These are phyloP conservation scores for Nymphicus hollandicus DNA, from an alignment of 2,113 vertebrate species.

Conservation along the genomic window DNA sequence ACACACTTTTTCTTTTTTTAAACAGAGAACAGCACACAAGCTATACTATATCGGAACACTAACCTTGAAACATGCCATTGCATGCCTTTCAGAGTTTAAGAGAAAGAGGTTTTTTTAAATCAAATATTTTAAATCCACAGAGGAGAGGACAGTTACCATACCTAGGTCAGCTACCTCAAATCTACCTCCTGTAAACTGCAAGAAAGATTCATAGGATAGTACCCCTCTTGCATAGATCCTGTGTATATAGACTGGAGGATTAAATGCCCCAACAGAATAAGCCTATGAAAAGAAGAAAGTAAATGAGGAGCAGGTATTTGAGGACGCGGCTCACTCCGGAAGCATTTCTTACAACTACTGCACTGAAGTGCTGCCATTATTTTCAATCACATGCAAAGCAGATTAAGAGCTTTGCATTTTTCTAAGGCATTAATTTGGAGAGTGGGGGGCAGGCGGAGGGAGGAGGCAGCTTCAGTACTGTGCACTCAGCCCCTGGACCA, in stretches of 20 bases:
- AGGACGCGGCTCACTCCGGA: background rate
- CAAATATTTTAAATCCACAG: background rate
- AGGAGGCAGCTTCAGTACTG: background rate
- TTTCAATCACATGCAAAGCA: conserved; percentile 24
- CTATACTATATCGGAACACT: background rate
- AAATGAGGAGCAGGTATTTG: background rate
- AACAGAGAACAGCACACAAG: background rate
- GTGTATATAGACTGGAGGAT: background rate
- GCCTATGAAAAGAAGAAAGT: background rate
- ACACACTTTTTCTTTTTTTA: background rate
- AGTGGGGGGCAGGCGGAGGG: background rate
- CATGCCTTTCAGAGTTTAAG: background rate
- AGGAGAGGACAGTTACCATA: background rate
- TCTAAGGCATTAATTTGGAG: background rate
- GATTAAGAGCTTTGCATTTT: conserved; percentile 55
- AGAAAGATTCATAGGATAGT: background rate
- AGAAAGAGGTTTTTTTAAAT: background rate
- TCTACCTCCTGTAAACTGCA: background rate
- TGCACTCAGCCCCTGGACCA: background rate
- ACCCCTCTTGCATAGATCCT: background rate
- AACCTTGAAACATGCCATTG: background rate
- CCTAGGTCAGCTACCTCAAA: background rate
- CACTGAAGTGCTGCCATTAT: background rate
- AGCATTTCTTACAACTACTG: background rate
- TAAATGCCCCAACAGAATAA: background rate